Conservation (phyloP, 2,113 vertebrate species). For the Diphyllodes magnificus region DNA sequence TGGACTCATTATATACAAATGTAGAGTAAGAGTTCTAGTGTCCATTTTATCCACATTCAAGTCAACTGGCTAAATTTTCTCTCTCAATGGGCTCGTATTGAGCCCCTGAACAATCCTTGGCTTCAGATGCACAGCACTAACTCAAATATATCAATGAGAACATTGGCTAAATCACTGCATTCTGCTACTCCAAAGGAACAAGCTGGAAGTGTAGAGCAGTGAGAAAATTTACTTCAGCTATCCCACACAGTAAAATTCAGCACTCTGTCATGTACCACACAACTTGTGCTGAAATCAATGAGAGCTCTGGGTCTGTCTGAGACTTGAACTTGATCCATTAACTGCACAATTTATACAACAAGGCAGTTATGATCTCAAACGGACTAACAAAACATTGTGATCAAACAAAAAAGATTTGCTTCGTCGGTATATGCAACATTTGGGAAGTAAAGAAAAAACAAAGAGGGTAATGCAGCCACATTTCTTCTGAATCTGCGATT, state of each 20-base stretch:
- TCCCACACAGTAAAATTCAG: not conserved
- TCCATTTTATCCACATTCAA: not conserved
- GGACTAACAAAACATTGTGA: not conserved
- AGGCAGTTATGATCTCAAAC: not conserved
- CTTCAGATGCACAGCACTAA: not conserved
- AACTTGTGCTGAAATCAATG: not conserved
- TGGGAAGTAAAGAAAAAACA: not conserved
- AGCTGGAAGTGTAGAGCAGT: not conserved
- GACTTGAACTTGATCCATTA: not conserved
- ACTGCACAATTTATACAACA: not conserved
- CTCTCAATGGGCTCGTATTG: not conserved
- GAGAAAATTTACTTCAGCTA: not conserved
- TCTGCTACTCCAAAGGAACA: not conserved
- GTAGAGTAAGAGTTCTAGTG: not conserved
- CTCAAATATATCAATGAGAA: not conserved
- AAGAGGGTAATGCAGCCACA: not conserved
- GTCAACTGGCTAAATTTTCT: not conserved
- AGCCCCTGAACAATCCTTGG: not conserved
- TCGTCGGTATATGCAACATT: not conserved
- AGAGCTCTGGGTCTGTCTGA: not conserved
- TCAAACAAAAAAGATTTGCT: not conserved
- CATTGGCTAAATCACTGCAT: not conserved
- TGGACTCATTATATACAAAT: not conserved
- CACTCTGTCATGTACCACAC: not conserved
- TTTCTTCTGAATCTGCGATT: not conserved